Evolutionary conservation across 1,140 invertebrate genomes (phyloP).

Genomic region (Ceratina japonica): DNA sequence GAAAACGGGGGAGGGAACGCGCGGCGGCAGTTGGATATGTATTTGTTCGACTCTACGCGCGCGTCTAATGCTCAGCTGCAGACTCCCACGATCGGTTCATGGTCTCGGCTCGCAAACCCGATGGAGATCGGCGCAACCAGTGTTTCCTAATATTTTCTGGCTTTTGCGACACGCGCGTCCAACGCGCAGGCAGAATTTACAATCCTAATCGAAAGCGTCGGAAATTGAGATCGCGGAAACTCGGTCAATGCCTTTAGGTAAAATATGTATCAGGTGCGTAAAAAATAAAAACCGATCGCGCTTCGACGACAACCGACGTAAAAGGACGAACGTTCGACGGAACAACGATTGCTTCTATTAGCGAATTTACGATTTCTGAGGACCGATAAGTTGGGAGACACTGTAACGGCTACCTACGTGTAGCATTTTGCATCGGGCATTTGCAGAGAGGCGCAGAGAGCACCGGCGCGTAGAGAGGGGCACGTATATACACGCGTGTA

Average conservation of each 20-base stretch:
- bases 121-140: constrained; percentile 53
- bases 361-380: no score
- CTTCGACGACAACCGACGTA: no score
- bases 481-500: constrained; percentile 50
- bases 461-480: constrained; percentile 46
- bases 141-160: constrained; percentile 49
- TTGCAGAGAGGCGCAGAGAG: not conserved
- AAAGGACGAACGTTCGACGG: no score
- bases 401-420: constrained; percentile 58
- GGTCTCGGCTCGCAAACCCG: constrained; percentile 65
- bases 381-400: constrained; percentile 52
- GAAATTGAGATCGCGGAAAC: no score
- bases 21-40: constrained; percentile 43
- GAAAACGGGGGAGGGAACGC: not conserved
- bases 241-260: no score
- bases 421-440: constrained; percentile 50
- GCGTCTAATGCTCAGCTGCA: constrained; percentile 59
- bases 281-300: no score
- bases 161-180: no score
- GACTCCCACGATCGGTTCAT: constrained; percentile 75
- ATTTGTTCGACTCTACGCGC: constrained; percentile 57
- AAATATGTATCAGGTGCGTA: no score
- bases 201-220: no score
- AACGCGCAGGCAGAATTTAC: no score
- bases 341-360: no score